These are phyloP conservation scores for Gryllus longicercus DNA, from an alignment of 2,888 invertebrate genomes.

Conservation along the genomic window DNA sequence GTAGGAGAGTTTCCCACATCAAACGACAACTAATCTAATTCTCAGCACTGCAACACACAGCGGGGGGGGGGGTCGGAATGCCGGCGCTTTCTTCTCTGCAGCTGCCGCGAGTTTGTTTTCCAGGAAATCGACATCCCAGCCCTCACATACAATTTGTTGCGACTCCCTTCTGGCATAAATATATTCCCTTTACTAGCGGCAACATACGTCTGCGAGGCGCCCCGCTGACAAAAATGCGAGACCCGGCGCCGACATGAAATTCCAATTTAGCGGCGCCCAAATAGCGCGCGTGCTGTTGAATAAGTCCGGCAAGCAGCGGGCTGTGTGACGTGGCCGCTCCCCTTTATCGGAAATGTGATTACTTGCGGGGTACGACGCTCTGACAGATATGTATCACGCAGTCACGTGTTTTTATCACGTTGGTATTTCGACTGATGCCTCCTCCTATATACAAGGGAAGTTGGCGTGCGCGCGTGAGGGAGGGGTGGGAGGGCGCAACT, in stretches of 20 bases:
- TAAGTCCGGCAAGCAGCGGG: background rate
- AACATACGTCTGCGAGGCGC: no score
- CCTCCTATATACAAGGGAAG: no score
- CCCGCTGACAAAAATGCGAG: background rate
- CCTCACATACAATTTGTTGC: no score
- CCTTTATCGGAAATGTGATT: conserved; percentile 17
- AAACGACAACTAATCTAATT: no score
- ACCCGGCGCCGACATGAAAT: background rate
- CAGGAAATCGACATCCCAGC: no score
- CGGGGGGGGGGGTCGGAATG: no score
- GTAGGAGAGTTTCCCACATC: no score
- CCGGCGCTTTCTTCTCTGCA: background rate
- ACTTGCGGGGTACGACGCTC: background rate
- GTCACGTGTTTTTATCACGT: conserved; percentile 8
- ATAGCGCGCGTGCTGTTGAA: background rate
- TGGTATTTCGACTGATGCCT: background rate
- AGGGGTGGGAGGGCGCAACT: no score
- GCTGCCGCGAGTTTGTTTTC: background rate
- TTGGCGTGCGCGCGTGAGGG: no score
- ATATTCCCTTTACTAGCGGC: no score
- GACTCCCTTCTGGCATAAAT: no score
- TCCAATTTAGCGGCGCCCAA: background rate
- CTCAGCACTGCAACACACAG: no score
- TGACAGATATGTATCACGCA: background rate
- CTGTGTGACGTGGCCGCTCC: background rate